phyloP scores from a whole-genome alignment of 2,888 invertebrate species.

The Minunthozetes semirufus region DNA sequence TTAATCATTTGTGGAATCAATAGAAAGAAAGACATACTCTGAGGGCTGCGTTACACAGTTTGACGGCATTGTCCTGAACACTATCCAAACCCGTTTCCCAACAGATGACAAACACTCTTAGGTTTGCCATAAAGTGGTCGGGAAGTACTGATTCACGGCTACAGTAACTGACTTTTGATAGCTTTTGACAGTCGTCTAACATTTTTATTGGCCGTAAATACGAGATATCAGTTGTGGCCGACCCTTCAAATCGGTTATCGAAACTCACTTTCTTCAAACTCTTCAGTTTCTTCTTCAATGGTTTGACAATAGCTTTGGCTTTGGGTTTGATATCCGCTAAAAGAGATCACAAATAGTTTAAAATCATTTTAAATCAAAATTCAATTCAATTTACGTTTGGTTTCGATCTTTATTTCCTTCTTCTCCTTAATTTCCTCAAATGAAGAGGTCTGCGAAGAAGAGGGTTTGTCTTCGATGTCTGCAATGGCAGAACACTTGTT shows the following conservation, averaged over 20 bases:
- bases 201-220: neutral
- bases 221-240: neutral
- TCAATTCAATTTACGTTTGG: neutral
- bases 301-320: neutral
- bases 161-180: constrained; percentile 52
- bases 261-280: neutral
- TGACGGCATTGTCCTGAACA: constrained; percentile 72
- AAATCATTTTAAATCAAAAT: neutral
- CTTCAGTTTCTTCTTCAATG: constrained; percentile 1
- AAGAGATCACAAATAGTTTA: neutral
- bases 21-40: neutral
- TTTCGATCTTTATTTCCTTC: neutral
- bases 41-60: constrained; percentile 59
- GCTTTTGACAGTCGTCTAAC: neutral
- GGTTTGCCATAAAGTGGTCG: constrained; percentile 71
- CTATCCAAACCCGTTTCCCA: constrained; percentile 77
- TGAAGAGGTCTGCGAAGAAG: neutral
- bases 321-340: neutral
- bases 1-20: neutral
- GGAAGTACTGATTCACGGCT: constrained; percentile 72
- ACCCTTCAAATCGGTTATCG: neutral
- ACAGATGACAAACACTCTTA: constrained; percentile 72
- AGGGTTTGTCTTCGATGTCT: neutral
- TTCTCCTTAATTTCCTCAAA: neutral
- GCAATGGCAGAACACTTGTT: constrained; percentile 61